phyloP scores from a whole-genome alignment of 30 jellyfish, hydroid and myxozoan genomes.

The Cassiopea andromeda region DNA sequence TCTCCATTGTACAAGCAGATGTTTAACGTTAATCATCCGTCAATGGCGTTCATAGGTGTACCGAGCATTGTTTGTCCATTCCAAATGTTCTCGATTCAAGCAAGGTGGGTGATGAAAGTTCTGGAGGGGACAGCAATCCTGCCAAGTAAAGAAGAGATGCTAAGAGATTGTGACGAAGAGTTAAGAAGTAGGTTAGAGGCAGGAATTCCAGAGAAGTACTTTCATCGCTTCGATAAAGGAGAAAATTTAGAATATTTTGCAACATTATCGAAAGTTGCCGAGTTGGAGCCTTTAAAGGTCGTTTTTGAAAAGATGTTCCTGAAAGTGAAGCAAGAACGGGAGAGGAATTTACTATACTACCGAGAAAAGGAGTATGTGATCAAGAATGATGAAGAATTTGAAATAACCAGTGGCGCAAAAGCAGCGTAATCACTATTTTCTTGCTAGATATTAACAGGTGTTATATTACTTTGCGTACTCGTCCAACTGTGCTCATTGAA shows the following conservation, averaged over 20 bases:
- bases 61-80: conserved; percentile 76
- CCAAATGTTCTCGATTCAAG: conserved; percentile 74
- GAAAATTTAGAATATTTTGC: conserved; percentile 49
- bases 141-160: conserved; percentile 69
- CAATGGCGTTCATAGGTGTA: conserved; percentile 81
- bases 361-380: conserved; percentile 50
- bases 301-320: conserved; percentile 48
- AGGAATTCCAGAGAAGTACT: conserved; percentile 64
- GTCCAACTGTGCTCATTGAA: no score
- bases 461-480: no score
- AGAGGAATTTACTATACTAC: conserved; percentile 28
- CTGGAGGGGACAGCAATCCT: conserved; percentile 43
- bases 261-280: conserved; percentile 1
- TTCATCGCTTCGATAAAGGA: conserved; percentile 64
- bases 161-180: conserved; percentile 37
- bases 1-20: conserved; percentile 75
- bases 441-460: no score
- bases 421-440: no score
- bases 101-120: conserved; percentile 61
- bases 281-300: conserved; percentile 33
- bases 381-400: conserved; percentile 45
- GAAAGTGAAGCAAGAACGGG: conserved; percentile 35
- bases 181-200: not conserved
- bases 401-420: not conserved
- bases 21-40: conserved; percentile 59